Conservation (phyloP, 2,113 vertebrate genomes). For the Micronycteris hirsuta region DNA sequence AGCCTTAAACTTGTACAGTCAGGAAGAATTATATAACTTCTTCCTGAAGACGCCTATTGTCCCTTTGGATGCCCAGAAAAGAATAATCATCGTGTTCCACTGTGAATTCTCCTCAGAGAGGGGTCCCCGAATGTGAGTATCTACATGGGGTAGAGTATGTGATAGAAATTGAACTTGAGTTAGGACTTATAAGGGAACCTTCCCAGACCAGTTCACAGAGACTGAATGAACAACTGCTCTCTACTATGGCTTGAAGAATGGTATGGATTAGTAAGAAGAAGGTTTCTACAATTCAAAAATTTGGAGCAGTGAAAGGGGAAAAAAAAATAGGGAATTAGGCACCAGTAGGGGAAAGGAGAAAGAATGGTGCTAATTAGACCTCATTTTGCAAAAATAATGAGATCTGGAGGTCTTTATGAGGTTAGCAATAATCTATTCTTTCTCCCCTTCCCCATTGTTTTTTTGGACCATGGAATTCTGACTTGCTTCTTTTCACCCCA, state of each 20-base stretch:
- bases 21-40: slow-evolving; percentile 70
- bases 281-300: not conserved
- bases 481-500: not conserved
- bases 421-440: not conserved
- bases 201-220: not conserved
- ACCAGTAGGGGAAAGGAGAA: not conserved
- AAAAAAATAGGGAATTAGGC: not conserved
- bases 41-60: slow-evolving; percentile 73
- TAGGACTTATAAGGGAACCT: not conserved
- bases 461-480: not conserved
- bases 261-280: not conserved
- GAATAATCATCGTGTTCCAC: slow-evolving; percentile 78
- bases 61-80: slow-evolving; percentile 56
- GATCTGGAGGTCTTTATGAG: not conserved
- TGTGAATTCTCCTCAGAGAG: slow-evolving; percentile 84
- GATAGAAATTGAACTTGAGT: not conserved
- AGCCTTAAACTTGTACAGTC: slow-evolving; percentile 75
- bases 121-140: slow-evolving; percentile 77
- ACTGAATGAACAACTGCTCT: not conserved
- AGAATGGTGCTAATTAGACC: not conserved
- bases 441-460: not conserved
- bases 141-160: not conserved
- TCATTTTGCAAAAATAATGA: not conserved
- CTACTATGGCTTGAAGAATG: not conserved
- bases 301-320: not conserved